phyloP scores from a whole-genome alignment of 64 coral and sea anemone species.

The Stichodactyla mertensii region DNA sequence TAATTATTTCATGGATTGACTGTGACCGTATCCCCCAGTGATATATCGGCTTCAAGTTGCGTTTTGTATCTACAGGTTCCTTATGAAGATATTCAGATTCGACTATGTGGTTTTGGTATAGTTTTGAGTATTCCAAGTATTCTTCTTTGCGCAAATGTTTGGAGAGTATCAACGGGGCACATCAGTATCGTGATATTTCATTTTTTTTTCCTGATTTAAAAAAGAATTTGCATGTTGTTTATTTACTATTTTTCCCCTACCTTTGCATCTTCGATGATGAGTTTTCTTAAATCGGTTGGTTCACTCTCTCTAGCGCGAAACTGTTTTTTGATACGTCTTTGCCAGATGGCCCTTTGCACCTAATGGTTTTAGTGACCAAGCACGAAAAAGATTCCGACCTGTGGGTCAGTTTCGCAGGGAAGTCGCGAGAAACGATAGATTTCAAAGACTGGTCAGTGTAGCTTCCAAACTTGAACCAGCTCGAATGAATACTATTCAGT shows the following conservation, averaged over 20 bases:
- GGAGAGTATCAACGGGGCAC: too few relatives aligned
- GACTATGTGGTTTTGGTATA: too few relatives aligned
- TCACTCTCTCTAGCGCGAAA: background rate
- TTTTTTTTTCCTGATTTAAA: background rate
- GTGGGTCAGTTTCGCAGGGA: background rate
- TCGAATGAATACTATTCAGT: background rate
- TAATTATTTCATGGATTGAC: background rate
- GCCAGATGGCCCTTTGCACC: background rate
- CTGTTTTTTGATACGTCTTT: background rate
- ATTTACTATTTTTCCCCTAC: background rate
- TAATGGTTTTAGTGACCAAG: background rate
- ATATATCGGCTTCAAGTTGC: too few relatives aligned
- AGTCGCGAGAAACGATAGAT: background rate
- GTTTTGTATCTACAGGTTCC: too few relatives aligned
- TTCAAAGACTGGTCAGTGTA: background rate
- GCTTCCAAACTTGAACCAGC: background rate
- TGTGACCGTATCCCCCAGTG: too few relatives aligned
- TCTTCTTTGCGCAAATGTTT: too few relatives aligned
- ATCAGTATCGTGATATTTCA: too few relatives aligned
- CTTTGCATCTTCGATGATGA: background rate
- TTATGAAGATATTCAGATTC: too few relatives aligned
- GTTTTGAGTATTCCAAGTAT: too few relatives aligned
- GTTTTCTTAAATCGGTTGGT: background rate
- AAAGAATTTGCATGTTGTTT: background rate
- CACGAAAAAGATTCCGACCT: background rate